Conservation (phyloP, 2,797 vertebrate species). For the Gymnothorax reevesii region DNA sequence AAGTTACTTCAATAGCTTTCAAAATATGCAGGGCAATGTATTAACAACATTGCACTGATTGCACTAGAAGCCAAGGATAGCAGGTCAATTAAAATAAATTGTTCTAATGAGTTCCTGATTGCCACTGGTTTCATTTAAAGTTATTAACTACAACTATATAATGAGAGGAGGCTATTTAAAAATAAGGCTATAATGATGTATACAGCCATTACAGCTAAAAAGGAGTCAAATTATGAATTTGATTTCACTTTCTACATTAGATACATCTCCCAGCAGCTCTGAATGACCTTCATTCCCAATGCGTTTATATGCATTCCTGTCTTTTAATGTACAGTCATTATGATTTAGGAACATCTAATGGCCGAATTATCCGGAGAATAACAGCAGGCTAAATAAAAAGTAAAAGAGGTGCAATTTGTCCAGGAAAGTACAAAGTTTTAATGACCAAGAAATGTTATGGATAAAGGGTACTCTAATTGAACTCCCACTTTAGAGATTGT, state of each 20-base stretch:
- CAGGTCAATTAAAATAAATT: not conserved
- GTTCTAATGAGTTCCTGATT: conserved; percentile 5
- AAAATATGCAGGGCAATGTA: not conserved
- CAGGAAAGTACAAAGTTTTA: not conserved
- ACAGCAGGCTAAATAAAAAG: not conserved
- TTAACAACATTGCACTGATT: not conserved
- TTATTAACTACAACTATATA: conserved; percentile 1
- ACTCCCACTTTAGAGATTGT: not conserved
- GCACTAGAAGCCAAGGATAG: not conserved
- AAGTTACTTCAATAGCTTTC: not conserved
- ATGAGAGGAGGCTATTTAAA: not conserved
- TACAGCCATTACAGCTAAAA: not conserved
- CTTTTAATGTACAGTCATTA: conserved; percentile 5
- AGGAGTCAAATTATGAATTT: not conserved
- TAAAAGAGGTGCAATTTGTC: not conserved
- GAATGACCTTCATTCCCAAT: not conserved
- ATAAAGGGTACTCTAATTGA: not conserved
- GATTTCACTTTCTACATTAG: not conserved
- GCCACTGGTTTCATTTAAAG: not conserved
- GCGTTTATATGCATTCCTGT: not conserved
- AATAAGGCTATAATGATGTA: conserved; percentile 4
- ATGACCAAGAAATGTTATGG: not conserved
- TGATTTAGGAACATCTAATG: conserved; percentile 5
- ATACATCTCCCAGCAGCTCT: not conserved
- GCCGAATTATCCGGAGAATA: not conserved